phyloP scores from a whole-genome alignment of 1,140 invertebrate genomes.

The Dendrolimus punctatus region DNA sequence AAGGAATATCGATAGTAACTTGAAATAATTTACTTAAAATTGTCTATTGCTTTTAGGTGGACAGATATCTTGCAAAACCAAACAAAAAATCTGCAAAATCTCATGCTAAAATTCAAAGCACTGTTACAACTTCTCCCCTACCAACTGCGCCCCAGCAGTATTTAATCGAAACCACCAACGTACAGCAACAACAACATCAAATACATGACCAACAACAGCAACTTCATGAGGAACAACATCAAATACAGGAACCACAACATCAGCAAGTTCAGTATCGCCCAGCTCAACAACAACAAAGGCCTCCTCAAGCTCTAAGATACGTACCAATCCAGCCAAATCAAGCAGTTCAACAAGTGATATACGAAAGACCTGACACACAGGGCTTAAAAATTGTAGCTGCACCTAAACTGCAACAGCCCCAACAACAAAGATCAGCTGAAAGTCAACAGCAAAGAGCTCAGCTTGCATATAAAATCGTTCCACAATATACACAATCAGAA shows the following conservation, averaged over 20 bases:
- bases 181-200: conserved; percentile 37
- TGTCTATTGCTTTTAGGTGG: conserved; percentile 28
- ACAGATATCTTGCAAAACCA: conserved; percentile 51
- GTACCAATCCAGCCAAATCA: conserved; percentile 38
- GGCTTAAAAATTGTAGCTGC: conserved; percentile 56
- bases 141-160: conserved; percentile 57
- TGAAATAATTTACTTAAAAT: no score
- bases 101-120: conserved; percentile 38
- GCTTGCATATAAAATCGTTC: conserved; percentile 35
- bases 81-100: conserved; percentile 57
- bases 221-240: conserved; percentile 11
- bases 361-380: conserved; percentile 54
- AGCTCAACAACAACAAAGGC: conserved; percentile 34
- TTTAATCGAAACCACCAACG: conserved; percentile 61
- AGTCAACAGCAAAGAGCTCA: conserved; percentile 34
- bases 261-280: conserved; percentile 27
- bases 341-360: conserved; percentile 35
- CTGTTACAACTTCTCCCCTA: conserved; percentile 25
- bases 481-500: conserved; percentile 53
- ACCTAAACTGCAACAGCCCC: conserved; percentile 38
- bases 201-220: no score
- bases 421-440: no score
- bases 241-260: conserved; percentile 21
- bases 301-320: conserved; percentile 49
- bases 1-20: background rate